Evolutionary conservation across 2,113 vertebrate genomes (phyloP), one percentile per base, ranked within the genome.

Genomic region (Ameiurus melas): DNA sequence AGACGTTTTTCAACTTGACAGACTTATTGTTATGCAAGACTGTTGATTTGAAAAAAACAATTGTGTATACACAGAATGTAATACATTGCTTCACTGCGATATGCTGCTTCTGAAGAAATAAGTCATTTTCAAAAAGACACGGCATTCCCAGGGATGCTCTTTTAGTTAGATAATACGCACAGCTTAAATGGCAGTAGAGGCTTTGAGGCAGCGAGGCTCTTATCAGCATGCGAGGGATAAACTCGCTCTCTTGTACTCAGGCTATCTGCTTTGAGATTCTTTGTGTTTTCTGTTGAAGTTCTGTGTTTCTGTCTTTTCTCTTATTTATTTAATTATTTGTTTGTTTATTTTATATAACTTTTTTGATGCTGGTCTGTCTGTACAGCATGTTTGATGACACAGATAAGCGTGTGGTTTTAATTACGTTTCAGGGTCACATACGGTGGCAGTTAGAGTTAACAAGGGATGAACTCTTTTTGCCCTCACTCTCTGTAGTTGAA

Each of bases 151-250:
- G 92, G 90, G 92, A 80, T 43, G 85, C 77, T 81, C 83, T 84
- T 89, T 86, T 84, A 77, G 90, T 86, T 27, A 88, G 82, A 90
- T 91, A 91, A 93, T 91, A 87, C 87, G 66, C 84, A 83, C 90
- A 86, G 83, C 84, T 89, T 89, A 90, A 89, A 90, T 84, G 88
- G 64, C 79, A 14, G 13, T 19, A 82, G 47, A 84, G 66, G 78
- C 75, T 57, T 68, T 86, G 88, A 78, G 84, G 91, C 30, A 71
- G 82, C 30, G 85, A 62, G 30, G 6, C 60, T 79, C 19, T 39
- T 58, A 60, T 85, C 30, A 73, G 39, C 55, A 84, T 9, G 30
- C 33, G 53, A n/a, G 73, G 80, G 57, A 85, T 87, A 73, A 87
- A 75, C 60, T 57, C 13, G 13, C 85, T 85, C 66, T 84, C 58